Percentiles rank a stretch among this genome's conserved stretches.
phyloP scores from a whole-genome alignment of 2,797 vertebrate genomes.

The Ceryle rudis region DNA sequence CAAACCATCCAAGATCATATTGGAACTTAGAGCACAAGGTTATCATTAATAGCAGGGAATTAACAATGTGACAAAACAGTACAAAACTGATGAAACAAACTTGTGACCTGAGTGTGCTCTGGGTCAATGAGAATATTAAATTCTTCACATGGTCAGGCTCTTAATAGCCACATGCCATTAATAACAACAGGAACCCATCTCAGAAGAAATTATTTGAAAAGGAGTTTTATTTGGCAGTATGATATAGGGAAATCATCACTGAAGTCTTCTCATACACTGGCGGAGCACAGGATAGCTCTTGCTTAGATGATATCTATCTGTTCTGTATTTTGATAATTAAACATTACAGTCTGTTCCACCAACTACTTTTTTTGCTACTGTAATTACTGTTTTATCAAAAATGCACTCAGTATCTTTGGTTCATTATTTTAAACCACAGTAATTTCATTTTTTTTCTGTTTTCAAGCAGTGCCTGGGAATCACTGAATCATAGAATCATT shows the following conservation, averaged over 20 bases:
- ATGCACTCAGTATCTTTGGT: neutral
- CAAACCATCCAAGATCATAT: neutral
- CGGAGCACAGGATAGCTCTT: neutral
- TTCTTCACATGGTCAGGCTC: neutral
- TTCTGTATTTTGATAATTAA: neutral
- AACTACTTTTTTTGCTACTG: neutral
- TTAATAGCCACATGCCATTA: constrained; percentile 6
- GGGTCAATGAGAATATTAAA: neutral
- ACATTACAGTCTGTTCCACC: neutral
- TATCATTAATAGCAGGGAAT: neutral
- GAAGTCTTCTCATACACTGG: neutral
- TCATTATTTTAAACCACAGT: neutral
- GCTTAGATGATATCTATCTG: neutral
- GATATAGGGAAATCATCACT: neutral
- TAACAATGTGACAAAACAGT: constrained; percentile 7
- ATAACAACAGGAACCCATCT: neutral
- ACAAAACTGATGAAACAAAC: constrained; percentile 16
- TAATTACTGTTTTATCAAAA: neutral
- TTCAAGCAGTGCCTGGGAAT: neutral
- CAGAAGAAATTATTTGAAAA: neutral
- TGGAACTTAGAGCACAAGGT: neutral
- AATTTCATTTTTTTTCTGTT: neutral
- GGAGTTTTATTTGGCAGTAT: neutral
- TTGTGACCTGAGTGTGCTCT: neutral
- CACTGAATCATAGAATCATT: neutral